phyloP scores from a whole-genome alignment of 2,113 vertebrate species.

The Siniperca chuatsi region DNA sequence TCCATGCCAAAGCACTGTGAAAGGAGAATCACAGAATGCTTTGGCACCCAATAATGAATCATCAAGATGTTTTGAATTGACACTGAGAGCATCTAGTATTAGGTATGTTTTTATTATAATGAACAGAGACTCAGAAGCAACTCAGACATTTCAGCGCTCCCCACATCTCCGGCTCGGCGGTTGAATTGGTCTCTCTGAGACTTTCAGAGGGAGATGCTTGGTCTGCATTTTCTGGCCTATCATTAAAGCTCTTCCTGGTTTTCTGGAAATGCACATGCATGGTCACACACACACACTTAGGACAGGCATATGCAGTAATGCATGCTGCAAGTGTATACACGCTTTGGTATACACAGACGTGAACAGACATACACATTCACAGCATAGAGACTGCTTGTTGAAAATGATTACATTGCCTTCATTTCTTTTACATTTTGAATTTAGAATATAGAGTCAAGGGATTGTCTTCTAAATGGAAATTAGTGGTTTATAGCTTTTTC shows the following conservation, averaged over 20 bases:
- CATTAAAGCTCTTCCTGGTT: constrained; percentile 63
- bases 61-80: constrained; percentile 69
- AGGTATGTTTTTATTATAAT: constrained; percentile 55
- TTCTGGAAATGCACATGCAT: constrained; percentile 24
- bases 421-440: constrained; percentile 6
- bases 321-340: neutral
- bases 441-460: neutral
- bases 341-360: constrained; percentile 1
- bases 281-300: constrained; percentile 1
- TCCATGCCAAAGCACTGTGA: constrained; percentile 66
- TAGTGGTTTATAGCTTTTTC: neutral
- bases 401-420: neutral
- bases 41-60: constrained; percentile 68
- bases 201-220: constrained; percentile 56
- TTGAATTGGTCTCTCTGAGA: constrained; percentile 68
- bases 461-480: constrained; percentile 31
- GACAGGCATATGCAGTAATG: neutral
- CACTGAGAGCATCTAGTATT: constrained; percentile 47
- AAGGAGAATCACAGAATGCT: constrained; percentile 63
- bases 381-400: neutral
- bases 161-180: constrained; percentile 27
- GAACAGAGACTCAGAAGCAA: constrained; percentile 43
- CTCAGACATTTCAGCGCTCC: constrained; percentile 33
- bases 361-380: neutral
- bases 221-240: constrained; percentile 64